Conservation (phyloP, 2,888 invertebrate species). For the Parnassius mnemosyne region DNA sequence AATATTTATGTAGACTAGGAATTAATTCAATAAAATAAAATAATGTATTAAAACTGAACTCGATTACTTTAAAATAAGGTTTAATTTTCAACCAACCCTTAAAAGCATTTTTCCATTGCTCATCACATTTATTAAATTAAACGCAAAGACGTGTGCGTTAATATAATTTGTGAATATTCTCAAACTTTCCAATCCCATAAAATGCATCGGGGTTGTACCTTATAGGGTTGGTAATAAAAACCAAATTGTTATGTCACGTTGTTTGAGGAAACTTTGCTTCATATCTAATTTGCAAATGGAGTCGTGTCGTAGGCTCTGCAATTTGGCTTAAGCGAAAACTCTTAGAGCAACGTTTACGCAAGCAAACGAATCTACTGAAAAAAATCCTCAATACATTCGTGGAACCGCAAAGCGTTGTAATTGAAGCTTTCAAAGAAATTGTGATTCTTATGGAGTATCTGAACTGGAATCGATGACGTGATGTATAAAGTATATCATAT, state of each 20-base stretch:
- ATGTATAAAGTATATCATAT: too few species aligned
- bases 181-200: constrained; percentile 18
- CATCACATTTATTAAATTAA: constrained; percentile 31
- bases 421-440: constrained; percentile 22
- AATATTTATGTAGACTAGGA: too few species aligned
- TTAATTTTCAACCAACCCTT: constrained; percentile 7
- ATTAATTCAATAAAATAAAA: too few species aligned
- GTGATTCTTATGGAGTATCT: neutral
- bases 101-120: constrained; percentile 23
- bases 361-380: constrained; percentile 47
- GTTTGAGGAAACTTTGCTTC: constrained; percentile 35
- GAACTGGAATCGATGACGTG: too few species aligned
- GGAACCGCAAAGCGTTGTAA: constrained; percentile 30
- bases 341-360: constrained; percentile 54
- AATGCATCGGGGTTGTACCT: constrained; percentile 8
- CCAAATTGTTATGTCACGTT: constrained; percentile 24
- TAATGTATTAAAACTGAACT: constrained; percentile 2
- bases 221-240: constrained; percentile 26
- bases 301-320: constrained; percentile 68
- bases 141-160: constrained; percentile 29
- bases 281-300: constrained; percentile 77
- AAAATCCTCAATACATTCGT: constrained; percentile 39
- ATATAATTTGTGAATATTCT: constrained; percentile 31
- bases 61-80: constrained; percentile 29
- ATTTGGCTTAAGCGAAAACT: constrained; percentile 72